Evolutionary conservation across 2,888 invertebrate genomes (phyloP).

Genomic region (Pachydiplax longipennis): DNA sequence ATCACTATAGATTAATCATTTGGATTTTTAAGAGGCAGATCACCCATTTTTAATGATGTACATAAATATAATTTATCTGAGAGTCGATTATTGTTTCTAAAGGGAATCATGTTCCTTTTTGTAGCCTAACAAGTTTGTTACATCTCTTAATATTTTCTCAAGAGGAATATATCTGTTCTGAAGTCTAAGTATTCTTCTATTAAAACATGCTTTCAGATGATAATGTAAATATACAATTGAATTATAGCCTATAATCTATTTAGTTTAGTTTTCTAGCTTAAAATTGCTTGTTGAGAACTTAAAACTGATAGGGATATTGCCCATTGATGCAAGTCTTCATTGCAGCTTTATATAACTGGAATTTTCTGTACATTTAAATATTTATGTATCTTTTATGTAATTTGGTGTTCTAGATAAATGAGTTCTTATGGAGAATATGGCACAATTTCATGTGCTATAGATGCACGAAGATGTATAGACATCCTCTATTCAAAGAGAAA

Average conservation of each 20-base stretch:
- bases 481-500: no score
- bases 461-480: no score
- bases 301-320: no score
- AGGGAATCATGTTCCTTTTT: background rate
- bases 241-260: background rate
- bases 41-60: background rate
- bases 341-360: no score
- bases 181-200: background rate
- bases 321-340: no score
- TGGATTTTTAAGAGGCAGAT: background rate
- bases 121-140: background rate
- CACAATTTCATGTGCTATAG: no score
- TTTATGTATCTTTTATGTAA: no score
- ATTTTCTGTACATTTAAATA: no score
- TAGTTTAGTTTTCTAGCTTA: no score
- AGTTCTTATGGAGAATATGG: no score
- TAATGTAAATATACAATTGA: conserved; percentile 7
- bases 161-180: background rate
- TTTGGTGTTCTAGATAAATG: no score
- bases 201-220: background rate
- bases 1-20: background rate
- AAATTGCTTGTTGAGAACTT: no score
- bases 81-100: background rate
- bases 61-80: conserved; percentile 18
- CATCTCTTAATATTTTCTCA: background rate